A percentile compares a stretch with the other conserved stretches of the same genome.
These are phyloP conservation scores for Colius striatus DNA, from an alignment of 2,113 vertebrate genomes.

Conservation along the genomic window DNA sequence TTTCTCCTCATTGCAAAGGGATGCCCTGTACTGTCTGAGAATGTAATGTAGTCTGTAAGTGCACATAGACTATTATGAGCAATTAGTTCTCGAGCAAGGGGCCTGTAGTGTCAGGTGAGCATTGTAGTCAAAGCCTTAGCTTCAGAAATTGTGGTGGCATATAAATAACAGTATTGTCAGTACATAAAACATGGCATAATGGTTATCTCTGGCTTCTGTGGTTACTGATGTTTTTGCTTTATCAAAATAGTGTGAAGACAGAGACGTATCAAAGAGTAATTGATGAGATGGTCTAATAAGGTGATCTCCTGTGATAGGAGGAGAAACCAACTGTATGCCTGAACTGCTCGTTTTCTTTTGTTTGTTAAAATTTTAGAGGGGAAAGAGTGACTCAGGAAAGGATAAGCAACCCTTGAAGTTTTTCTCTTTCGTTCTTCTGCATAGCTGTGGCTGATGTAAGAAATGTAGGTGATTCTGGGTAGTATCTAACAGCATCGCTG, in stretches of 20 bases:
- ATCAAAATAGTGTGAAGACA: neutral
- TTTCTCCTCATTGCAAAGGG: neutral
- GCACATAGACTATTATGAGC: neutral
- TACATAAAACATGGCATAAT: neutral
- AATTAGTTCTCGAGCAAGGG: neutral
- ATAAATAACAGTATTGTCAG: neutral
- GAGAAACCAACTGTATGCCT: neutral
- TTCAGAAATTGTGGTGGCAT: neutral
- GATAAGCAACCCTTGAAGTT: neutral
- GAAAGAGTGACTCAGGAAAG: neutral
- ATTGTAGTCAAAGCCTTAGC: neutral
- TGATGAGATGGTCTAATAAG: neutral
- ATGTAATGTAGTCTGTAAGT: neutral
- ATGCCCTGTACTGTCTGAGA: neutral
- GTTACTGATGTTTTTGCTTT: neutral
- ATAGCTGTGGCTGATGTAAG: neutral
- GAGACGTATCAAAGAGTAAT: neutral
- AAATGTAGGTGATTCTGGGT: neutral
- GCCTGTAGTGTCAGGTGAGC: neutral
- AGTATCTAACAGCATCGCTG: neutral
- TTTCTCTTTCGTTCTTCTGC: neutral
- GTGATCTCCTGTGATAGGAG: neutral
- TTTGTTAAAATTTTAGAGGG: neutral
- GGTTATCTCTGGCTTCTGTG: neutral
- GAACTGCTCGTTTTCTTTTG: neutral